Evolutionary conservation across 1,140 invertebrate species (phyloP).

Genomic region (Galendromus occidentalis): DNA sequence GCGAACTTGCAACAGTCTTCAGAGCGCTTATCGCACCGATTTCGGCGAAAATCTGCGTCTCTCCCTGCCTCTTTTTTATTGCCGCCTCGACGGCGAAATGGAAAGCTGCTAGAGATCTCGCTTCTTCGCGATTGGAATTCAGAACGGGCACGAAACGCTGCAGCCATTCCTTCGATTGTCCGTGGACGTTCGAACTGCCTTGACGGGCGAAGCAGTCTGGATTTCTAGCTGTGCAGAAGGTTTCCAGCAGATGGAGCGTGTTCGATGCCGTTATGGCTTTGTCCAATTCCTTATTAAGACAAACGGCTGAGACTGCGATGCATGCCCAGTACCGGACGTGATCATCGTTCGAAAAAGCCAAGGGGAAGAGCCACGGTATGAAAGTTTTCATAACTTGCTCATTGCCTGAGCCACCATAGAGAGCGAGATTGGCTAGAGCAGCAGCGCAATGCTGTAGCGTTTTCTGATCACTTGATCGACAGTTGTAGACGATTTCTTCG

Average conservation of each 20-base stretch:
- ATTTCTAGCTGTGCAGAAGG: constrained; percentile 79
- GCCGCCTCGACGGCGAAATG: constrained; percentile 99
- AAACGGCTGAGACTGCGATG: constrained; percentile 81
- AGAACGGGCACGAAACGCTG: constrained; percentile 80
- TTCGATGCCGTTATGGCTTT: constrained; percentile 83
- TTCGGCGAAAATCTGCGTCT: constrained; percentile 69
- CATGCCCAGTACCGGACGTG: constrained; percentile 97
- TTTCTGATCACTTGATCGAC: constrained; percentile 73
- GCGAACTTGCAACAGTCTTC: constrained; percentile 89
- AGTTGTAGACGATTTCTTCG: constrained; percentile 72
- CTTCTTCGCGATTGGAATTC: constrained; percentile 82
- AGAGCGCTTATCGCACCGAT: constrained; percentile 86
- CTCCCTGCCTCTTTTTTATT: constrained; percentile 88
- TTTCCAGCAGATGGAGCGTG: constrained; percentile 82
- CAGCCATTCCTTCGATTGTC: constrained; percentile 89
- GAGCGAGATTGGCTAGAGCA: constrained; percentile 79
- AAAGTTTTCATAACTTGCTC: constrained; percentile 92
- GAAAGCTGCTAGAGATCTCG: constrained; percentile 86
- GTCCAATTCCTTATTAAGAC: constrained; percentile 95
- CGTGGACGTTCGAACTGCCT: constrained; percentile 67
- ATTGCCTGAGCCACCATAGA: constrained; percentile 89
- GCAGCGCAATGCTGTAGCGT: constrained; percentile 84
- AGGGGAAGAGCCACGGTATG: constrained; percentile 70
- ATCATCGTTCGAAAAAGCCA: constrained; percentile 89
- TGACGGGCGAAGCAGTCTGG: constrained; percentile 85